Base-by-base conservation (phyloP, 2,888 invertebrate genomes). In the Drosophila neonasuta region DNA sequence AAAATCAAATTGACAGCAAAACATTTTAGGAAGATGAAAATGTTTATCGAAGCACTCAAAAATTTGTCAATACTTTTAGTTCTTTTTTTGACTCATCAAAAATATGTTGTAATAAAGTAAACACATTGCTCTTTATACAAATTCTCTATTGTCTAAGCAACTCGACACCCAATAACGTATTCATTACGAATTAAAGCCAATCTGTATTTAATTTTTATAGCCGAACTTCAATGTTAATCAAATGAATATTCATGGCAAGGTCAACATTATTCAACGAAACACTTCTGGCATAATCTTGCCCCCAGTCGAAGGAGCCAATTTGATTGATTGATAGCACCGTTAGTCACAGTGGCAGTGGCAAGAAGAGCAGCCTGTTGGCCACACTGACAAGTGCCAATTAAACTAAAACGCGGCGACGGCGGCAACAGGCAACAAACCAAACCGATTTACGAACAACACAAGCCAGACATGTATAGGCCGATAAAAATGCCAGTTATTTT, bases 361-460 rank as follows among this genome's bases (percentile, higher is more conserved):
- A 57, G 59, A 41, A 29, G 2, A 57, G 57, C 70, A 76, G 77
- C 73, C 68, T 81, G 77, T 79, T 55, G 68, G 52, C 65, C 80
- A 63, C 64, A 71, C 78, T 83, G 83, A 77, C 83, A 83, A 82
- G 87, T 83, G 83, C 63, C 83, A 83, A 83, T 83, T 83, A 83
- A 85, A 85, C 83, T 82, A 82, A 83, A 80, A 70, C 86, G 71
- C 65, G 74, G n/a, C 36, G 24, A 24, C 24, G 6, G 24, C 24
- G 36, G 72, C 74, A 71, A 74, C 79, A 73, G 75, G 63, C 81
- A 55, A 48, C 68, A 77, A 15, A 58, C 42, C 57, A 77, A 41
- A 58, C 42, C 57, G 57, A 45, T 59, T 45, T 46, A 52, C 58
- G 54, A 58, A 58, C 45, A 52, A 52, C 52, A 41, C 34, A 44